Evolutionary conservation across 2,888 invertebrate species (phyloP), one percentile per base, ranked within the genome.

Genomic region (Macrophya alboannulata): DNA sequence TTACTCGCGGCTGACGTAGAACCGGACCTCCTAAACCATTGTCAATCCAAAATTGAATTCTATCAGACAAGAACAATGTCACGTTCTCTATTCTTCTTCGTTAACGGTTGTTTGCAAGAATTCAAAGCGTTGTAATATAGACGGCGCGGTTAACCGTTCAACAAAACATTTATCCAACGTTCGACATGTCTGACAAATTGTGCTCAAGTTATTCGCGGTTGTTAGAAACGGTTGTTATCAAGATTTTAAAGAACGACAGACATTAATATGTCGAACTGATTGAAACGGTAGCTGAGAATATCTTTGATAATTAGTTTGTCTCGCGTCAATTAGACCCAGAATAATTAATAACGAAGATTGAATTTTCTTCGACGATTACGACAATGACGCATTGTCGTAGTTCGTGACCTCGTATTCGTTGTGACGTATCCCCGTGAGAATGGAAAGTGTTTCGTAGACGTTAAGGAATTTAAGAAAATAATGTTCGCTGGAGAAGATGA

Each of bases 391-490:
- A 74, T 45, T 45, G 72, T 74, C n/a, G 48, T 51, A n/a, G 25
- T 77, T 51, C 25, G 25, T 77, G 77, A 37, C 77, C 77, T 48
- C 31, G 48, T 31, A 25, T 45, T 71, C 40, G 21, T 17, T 55
- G 21, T 48, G 31, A 77, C 48, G 37, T 51, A 31, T 77, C 51
- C 51, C 77, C 51, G 51, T 31, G 31, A 31, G 48, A 77, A 77
- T 77, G 77, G 77, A 77, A 51, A 77, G 51, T 55, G 31, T 77
- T 77, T 55, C 15, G 59, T 1, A 81, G 21, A 81, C 43, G 81
- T n/a, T 40, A 40, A 81, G 81, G 81, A 59, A 62, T 81, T 81
- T 62, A 40, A 51, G 37, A 62, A 43, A 43, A 81, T 43, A 62
- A 37, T 40, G 21, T 55, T 77, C 55, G n/a, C 59, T 12, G 43